phyloP scores from a whole-genome alignment of 2,888 invertebrate species.

The Dolichopus griseipennis region DNA sequence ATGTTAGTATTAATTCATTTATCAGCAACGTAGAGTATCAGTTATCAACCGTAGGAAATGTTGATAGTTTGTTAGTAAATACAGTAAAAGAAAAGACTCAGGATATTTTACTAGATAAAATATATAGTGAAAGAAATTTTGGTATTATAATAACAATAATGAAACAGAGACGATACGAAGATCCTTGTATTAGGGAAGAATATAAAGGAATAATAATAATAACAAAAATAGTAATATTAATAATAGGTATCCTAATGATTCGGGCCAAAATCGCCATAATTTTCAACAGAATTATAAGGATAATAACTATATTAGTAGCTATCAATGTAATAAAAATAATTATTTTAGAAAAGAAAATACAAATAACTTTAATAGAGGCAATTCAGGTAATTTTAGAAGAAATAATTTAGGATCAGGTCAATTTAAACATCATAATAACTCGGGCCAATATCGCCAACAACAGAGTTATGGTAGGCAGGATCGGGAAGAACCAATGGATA shows the following conservation, averaged over 20 bases:
- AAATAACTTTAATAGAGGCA: no score
- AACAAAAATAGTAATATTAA: background rate
- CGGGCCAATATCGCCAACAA: background rate
- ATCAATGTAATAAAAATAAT: background rate
- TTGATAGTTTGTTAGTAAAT: conserved; percentile 15
- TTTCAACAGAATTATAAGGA: background rate
- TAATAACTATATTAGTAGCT: background rate
- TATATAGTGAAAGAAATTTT: conserved; percentile 14
- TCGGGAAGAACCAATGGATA: no score
- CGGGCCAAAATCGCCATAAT: background rate
- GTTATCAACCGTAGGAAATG: conserved; percentile 8
- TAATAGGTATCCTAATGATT: background rate
- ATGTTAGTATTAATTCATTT: background rate
- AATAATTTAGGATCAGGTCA: no score
- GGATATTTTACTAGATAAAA: conserved; percentile 17
- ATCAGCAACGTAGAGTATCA: background rate
- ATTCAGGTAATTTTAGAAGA: no score
- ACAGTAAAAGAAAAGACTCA: conserved; percentile 16
- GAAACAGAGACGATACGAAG: conserved; percentile 12
- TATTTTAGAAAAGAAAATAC: no score
- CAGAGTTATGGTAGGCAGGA: background rate
- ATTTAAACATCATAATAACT: background rate
- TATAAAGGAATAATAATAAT: background rate
- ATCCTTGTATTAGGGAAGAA: conserved; percentile 8
- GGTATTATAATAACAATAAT: conserved; percentile 12